Percentiles rank a stretch among this genome's conserved stretches.
Conservation (phyloP, 1,140 invertebrate genomes). For the Platyura marginata region DNA sequence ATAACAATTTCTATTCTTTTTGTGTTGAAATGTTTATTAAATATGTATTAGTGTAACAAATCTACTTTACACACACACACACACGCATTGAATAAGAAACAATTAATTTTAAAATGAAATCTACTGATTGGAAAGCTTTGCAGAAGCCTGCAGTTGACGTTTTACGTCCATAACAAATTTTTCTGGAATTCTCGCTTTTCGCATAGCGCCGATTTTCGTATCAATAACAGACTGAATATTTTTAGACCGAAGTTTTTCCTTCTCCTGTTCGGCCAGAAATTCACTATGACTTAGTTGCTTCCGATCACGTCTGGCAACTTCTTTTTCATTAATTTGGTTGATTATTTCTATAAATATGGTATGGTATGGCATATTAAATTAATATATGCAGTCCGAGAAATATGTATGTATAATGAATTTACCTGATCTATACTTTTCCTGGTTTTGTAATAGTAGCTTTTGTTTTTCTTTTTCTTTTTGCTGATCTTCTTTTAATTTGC, state of each 20-base stretch:
- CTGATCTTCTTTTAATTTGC: constrained; percentile 26
- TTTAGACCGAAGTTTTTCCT: constrained; percentile 31
- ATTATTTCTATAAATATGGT: neutral
- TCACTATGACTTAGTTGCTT: constrained; percentile 34
- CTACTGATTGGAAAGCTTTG: too few relatives aligned
- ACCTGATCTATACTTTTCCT: constrained; percentile 14
- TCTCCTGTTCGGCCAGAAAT: constrained; percentile 28
- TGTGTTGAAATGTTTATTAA: too few relatives aligned
- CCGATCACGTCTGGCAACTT: constrained; percentile 31
- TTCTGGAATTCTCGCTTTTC: constrained; percentile 22
- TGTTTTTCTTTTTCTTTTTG: constrained; percentile 23
- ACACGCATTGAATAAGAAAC: too few relatives aligned
- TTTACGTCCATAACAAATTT: constrained; percentile 24
- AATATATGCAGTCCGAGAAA: constrained; percentile 5
- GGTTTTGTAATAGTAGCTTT: constrained; percentile 11
- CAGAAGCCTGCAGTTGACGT: constrained; percentile 23
- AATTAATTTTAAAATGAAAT: too few relatives aligned
- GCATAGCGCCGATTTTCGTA: constrained; percentile 36
- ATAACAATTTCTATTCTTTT: too few relatives aligned
- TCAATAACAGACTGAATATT: constrained; percentile 34
- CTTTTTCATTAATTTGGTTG: constrained; percentile 38
- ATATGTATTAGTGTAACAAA: too few relatives aligned
- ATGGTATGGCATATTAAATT: neutral
- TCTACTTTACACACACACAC: too few relatives aligned
- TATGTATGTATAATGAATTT: too few relatives aligned